A percentile compares a stretch with the other conserved stretches of the same genome.
Evolutionary conservation across 1,140 invertebrate species (phyloP).

Genomic region (Drosophila bipectinata): DNA sequence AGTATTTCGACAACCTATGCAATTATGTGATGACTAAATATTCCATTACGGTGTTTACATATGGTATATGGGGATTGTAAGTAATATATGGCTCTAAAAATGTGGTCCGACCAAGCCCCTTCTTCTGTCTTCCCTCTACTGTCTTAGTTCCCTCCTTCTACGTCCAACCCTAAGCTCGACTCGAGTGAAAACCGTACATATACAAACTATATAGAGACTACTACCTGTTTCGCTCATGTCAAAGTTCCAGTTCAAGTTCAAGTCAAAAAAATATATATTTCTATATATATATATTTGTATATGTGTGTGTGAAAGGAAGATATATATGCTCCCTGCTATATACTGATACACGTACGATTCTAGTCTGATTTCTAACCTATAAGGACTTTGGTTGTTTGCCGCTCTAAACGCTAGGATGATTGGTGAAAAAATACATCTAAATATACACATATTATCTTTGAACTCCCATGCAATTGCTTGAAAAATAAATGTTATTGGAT

Average conservation of each 20-base stretch:
- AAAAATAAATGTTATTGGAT: constrained; percentile 43
- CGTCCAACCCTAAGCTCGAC: constrained; percentile 57
- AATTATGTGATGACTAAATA: constrained; percentile 50
- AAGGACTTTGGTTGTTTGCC: constrained; percentile 82
- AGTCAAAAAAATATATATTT: constrained; percentile 64
- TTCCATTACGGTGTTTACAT: constrained; percentile 36
- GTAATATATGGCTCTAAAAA: constrained; percentile 61
- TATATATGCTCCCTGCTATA: constrained; percentile 32
- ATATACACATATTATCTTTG: constrained; percentile 47
- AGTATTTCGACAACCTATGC: constrained; percentile 14
- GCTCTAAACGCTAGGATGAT: constrained; percentile 80
- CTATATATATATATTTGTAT: constrained; percentile 33
- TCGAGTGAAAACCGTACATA: constrained; percentile 60
- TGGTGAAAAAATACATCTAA: constrained; percentile 80
- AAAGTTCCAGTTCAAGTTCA: constrained; percentile 33
- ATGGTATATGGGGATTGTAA: constrained; percentile 30
- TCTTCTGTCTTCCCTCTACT: constrained; percentile 1
- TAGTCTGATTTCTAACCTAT: constrained; percentile 67
- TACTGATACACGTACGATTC: constrained; percentile 45
- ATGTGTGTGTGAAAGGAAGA: constrained; percentile 17
- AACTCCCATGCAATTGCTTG: constrained; percentile 13
- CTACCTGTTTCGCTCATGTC: constrained; percentile 47
- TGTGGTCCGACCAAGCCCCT: constrained; percentile 47
- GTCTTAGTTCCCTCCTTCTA: constrained; percentile 3
- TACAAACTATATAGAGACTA: constrained; percentile 65